Conservation (phyloP, 2,797 vertebrate genomes). For the Tapirus indicus region DNA sequence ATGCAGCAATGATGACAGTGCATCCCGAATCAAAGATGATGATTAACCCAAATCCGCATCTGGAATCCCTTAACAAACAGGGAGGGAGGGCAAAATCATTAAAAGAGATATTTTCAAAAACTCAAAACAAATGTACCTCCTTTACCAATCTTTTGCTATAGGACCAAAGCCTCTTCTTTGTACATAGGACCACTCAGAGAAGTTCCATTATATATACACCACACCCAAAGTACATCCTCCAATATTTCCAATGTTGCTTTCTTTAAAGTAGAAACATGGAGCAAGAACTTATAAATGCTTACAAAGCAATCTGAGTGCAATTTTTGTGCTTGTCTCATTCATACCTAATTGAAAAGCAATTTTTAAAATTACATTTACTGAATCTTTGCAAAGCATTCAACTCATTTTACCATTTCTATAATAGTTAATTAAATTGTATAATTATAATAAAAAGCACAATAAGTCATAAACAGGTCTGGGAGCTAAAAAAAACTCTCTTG, state of each 20-base stretch:
- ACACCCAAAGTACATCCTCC: neutral
- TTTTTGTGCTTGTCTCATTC: neutral
- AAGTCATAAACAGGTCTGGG: neutral
- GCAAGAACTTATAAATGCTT: neutral
- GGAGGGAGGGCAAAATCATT: neutral
- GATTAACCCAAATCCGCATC: neutral
- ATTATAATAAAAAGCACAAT: neutral
- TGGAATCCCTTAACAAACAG: neutral
- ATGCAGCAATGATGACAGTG: neutral
- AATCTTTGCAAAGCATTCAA: conserved; percentile 6
- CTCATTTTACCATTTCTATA: neutral
- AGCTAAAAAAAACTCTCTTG: neutral
- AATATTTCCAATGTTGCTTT: neutral
- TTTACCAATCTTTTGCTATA: neutral
- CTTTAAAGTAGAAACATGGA: neutral
- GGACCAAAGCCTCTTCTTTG: neutral
- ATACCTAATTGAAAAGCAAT: neutral
- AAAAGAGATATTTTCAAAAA: neutral
- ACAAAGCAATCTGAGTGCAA: neutral
- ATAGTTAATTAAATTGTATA: neutral
- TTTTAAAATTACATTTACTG: neutral
- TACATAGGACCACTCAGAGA: neutral
- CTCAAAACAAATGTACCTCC: neutral
- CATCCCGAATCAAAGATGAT: neutral
- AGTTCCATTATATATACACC: neutral